Base-by-base conservation (phyloP, 2,113 vertebrate species). In the Lagopus muta region DNA sequence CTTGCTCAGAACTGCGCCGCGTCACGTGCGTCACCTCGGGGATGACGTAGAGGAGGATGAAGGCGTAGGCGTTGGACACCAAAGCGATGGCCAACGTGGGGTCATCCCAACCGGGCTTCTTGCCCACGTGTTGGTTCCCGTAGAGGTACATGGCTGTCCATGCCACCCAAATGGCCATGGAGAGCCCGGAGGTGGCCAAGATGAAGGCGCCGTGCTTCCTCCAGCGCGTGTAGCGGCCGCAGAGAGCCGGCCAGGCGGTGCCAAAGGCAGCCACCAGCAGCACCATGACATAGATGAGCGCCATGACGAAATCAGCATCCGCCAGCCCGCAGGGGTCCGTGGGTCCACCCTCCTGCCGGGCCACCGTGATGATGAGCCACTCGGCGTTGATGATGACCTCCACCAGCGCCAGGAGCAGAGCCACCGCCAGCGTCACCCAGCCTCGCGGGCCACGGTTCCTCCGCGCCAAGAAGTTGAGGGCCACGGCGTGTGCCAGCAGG, bases 111-210 rank as follows among this genome's bases (percentile, higher is more conserved):
- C 91, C 47, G 0, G 96, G 95, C 2, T 94, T 93, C 11, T 95
- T 65, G 0, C 30, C 91, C 24, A 22, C 54, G 0, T 5, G 95
- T 55, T 1, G 4, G 47, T 99, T 99, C 65, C 99, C 99, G 0
- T 98, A 98, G 67, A 99, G 96, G 80, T 98, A 99, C 99, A 99
- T 99, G 92, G 97, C 93, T 6, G 97, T 98, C 99, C 99, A 99
- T 0, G 97, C 98, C 92, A 98, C 98, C 99, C 99, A 99, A 88
- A 99, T 98, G 48, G 97, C 98, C 6, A 98, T 47, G 1, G 99
- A 99, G 20, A 98, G 25, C 77, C 98, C 40, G 5, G 96, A 96
- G 52, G 97, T 96, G 52, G 98, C 48, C n/a, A 99, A 65, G 88
- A 99, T 97, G 18, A 98, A 98, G 77, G 91, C 62, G 0, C 97